Evolutionary conservation across 2,888 invertebrate species (phyloP).

Genomic region (Dysmachus trigonus): DNA sequence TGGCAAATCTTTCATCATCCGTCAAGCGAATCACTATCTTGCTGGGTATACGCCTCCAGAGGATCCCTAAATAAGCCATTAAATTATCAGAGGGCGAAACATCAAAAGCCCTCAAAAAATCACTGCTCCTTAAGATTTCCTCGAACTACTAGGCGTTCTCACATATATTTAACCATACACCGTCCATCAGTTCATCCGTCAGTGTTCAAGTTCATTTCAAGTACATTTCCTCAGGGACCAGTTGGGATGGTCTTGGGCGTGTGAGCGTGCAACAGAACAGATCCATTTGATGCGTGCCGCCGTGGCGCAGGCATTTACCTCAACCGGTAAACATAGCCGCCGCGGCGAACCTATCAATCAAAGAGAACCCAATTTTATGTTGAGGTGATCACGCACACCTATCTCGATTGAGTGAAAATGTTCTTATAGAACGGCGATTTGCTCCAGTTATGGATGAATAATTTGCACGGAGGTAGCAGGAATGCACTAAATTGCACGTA

Average conservation of each 20-base stretch:
- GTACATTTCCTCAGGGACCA: conserved; percentile 14
- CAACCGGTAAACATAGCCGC: background rate
- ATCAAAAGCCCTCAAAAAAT: background rate
- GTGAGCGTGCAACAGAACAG: background rate
- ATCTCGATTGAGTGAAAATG: conserved; percentile 6
- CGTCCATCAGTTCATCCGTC: background rate
- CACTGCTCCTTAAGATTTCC: background rate
- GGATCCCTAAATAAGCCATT: background rate
- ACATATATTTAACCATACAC: background rate
- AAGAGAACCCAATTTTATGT: conserved; percentile 18
- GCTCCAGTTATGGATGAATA: conserved; percentile 15
- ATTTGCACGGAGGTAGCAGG: conserved; percentile 6
- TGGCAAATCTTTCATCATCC: background rate
- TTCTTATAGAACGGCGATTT: conserved; percentile 3
- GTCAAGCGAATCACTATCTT: background rate
- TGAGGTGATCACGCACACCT: conserved; percentile 26
- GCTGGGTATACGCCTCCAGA: background rate
- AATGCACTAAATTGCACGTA: conserved; percentile 30
- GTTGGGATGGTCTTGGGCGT: background rate
- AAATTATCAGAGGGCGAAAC: background rate
- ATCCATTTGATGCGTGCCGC: conserved; percentile 21
- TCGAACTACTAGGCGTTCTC: conserved; percentile 1
- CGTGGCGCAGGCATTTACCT: background rate
- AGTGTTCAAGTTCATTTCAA: background rate
- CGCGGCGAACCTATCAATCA: conserved; percentile 7